phyloP scores from a whole-genome alignment of 2,797 vertebrate genomes.

The Lagodon rhomboides region DNA sequence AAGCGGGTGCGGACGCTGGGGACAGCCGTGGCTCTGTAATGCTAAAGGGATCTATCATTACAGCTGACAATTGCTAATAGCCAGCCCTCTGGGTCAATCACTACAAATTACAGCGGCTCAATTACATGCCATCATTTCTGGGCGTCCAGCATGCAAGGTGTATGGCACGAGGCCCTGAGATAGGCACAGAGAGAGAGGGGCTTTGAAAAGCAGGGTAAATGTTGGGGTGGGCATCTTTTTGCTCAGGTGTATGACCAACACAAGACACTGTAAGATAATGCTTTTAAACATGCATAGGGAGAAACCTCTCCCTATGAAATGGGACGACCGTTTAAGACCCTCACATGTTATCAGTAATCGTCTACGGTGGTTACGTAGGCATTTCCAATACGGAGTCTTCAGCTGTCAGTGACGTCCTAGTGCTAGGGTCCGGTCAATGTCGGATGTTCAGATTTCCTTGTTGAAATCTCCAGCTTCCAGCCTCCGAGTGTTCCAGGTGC shows the following conservation, averaged over 20 bases:
- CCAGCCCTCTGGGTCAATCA: conserved; percentile 92
- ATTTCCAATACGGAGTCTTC: no score
- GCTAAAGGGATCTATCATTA: conserved; percentile 97
- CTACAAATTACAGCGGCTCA: conserved; percentile 95
- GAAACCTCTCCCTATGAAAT: no score
- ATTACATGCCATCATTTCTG: conserved; percentile 90
- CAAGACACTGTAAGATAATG: neutral
- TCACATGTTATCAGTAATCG: no score
- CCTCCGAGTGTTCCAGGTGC: no score
- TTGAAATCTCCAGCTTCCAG: no score
- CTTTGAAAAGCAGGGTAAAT: conserved; percentile 24
- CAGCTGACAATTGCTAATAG: conserved; percentile 97
- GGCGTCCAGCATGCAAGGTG: conserved; percentile 35
- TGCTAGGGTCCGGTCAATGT: no score
- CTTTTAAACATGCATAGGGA: neutral
- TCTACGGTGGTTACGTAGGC: no score
- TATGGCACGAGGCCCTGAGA: conserved; percentile 23
- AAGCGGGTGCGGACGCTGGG: conserved; percentile 90
- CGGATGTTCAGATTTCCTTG: no score
- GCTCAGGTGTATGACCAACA: conserved; percentile 31
- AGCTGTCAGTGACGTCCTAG: no score
- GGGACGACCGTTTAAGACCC: no score
- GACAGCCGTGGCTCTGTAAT: conserved; percentile 92
- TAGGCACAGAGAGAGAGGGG: conserved; percentile 28
- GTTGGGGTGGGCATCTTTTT: neutral